phyloP scores from a whole-genome alignment of 2,113 vertebrate genomes.

The Eurypyga helias region DNA sequence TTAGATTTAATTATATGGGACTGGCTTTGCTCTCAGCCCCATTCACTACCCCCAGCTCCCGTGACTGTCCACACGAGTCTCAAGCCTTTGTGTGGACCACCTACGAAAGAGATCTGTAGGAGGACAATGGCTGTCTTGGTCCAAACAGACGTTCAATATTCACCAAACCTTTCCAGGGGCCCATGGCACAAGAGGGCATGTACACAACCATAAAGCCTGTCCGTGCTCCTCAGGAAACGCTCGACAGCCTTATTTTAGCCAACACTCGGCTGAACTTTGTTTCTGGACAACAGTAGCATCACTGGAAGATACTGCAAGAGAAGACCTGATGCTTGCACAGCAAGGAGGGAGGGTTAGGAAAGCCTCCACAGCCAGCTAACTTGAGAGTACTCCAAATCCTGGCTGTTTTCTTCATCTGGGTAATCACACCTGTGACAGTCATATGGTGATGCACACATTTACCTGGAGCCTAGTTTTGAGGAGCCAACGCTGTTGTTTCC shows the following conservation, averaged over 20 bases:
- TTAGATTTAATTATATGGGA: accelerated
- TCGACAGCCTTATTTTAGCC: background rate
- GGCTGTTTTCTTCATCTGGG: background rate
- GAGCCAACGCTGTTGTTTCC: background rate
- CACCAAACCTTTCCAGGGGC: background rate
- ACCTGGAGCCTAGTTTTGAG: background rate
- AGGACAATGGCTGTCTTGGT: background rate
- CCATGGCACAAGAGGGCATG: background rate
- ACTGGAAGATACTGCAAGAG: background rate
- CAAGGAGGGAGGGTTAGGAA: background rate
- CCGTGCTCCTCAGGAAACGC: background rate
- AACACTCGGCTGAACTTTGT: background rate
- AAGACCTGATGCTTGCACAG: background rate
- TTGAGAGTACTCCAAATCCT: background rate
- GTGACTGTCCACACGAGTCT: background rate
- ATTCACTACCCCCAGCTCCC: background rate
- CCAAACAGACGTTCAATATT: background rate
- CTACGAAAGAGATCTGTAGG: background rate
- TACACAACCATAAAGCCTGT: background rate
- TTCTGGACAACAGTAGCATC: background rate
- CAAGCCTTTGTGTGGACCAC: background rate
- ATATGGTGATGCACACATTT: background rate
- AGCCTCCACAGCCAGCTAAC: background rate
- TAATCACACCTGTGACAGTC: background rate
- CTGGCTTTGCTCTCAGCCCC: background rate